phyloP scores from a whole-genome alignment of 1,140 invertebrate species.

The Ceratina calcarata region DNA sequence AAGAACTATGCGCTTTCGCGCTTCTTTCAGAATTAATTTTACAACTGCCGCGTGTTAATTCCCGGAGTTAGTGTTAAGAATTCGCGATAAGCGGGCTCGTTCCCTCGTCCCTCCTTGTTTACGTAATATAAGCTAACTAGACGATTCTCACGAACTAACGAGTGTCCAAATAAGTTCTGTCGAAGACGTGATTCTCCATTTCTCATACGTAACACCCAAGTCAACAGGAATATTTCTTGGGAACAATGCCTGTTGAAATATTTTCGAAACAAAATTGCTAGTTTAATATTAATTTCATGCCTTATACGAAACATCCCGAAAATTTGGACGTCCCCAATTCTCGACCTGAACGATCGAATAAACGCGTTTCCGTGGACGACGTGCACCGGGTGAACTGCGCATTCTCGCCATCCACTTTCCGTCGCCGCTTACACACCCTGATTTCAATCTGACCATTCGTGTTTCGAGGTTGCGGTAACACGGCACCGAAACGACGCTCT shows the following conservation, averaged over 20 bases:
- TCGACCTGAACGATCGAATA: not conserved
- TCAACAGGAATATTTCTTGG: too few species aligned
- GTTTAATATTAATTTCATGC: not conserved
- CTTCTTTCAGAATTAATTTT: constrained; percentile 43
- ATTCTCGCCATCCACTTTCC: constrained; percentile 21
- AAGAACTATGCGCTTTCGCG: constrained; percentile 6
- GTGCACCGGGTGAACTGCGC: not conserved
- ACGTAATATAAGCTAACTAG: not conserved
- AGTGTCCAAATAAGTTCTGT: too few species aligned
- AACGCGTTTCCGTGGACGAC: constrained; percentile 3
- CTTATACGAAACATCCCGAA: not conserved
- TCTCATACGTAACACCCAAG: too few species aligned
- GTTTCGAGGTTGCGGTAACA: constrained; percentile 66
- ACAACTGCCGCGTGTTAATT: constrained; percentile 30
- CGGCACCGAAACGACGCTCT: constrained; percentile 28
- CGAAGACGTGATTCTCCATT: too few species aligned
- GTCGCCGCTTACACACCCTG: constrained; percentile 29
- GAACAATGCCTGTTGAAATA: too few species aligned
- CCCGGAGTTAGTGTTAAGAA: constrained; percentile 23
- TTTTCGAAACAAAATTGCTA: too few species aligned
- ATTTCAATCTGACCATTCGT: constrained; percentile 70
- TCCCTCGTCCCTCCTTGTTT: not conserved
- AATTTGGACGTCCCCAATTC: not conserved
- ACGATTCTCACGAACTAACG: not conserved
- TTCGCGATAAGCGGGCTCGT: constrained; percentile 15